Percentiles rank a stretch among this genome's conserved stretches.
Conservation (phyloP, 2,888 invertebrate genomes). For the Silvanus unidentatus region DNA sequence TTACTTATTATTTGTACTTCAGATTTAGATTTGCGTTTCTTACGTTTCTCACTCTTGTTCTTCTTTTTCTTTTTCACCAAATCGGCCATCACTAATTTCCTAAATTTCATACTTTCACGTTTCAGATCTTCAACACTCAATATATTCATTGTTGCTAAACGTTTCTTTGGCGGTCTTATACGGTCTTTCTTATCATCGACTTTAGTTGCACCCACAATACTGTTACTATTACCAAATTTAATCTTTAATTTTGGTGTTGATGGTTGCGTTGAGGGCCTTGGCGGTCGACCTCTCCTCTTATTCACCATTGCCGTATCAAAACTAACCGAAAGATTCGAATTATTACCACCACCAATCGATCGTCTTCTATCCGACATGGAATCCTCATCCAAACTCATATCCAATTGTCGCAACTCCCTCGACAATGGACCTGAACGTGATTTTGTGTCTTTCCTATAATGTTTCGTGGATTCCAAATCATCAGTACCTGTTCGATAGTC, state of each 20-base stretch:
- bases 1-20: conserved; percentile 53
- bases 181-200: conserved; percentile 49
- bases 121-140: conserved; percentile 75
- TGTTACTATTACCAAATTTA: conserved; percentile 56
- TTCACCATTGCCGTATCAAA: conserved; percentile 29
- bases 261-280: conserved; percentile 33
- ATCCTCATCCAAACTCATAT: conserved; percentile 54
- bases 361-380: conserved; percentile 50
- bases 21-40: conserved; percentile 51
- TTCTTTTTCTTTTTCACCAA: conserved; percentile 61
- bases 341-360: conserved; percentile 45
- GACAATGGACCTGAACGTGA: conserved; percentile 50
- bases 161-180: conserved; percentile 75
- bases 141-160: conserved; percentile 50
- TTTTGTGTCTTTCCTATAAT: conserved; percentile 55
- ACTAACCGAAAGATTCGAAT: conserved; percentile 34
- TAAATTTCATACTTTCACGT: conserved; percentile 81
- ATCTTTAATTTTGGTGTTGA: conserved; percentile 58
- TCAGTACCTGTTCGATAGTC: conserved; percentile 45
- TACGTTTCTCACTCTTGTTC: conserved; percentile 52
- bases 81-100: conserved; percentile 77
- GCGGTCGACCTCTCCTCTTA: conserved; percentile 44
- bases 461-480: conserved; percentile 60
- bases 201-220: conserved; percentile 44
- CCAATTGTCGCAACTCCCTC: conserved; percentile 60